phyloP scores from a whole-genome alignment of 2,113 vertebrate genomes.

The Gymnogyps californianus region DNA sequence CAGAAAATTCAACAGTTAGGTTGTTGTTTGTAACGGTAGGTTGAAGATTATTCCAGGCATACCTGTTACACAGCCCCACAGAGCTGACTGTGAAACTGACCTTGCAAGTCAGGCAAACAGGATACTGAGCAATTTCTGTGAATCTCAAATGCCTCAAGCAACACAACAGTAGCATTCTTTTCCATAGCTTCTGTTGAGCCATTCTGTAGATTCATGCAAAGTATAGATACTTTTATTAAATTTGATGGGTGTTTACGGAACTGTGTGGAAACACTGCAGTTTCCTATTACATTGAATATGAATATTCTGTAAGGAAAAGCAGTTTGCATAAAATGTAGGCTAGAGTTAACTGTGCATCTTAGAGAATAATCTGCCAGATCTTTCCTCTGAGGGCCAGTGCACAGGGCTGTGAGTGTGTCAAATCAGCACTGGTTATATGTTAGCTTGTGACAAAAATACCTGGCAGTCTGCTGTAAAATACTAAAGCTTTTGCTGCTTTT shows the following conservation, averaged over 20 bases:
- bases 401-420: not conserved
- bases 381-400: not conserved
- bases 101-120: not conserved
- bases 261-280: not conserved
- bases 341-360: not conserved
- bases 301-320: not conserved
- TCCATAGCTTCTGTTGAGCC: not conserved
- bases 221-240: not conserved
- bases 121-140: not conserved
- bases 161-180: not conserved
- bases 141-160: not conserved
- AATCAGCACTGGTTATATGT: accelerated
- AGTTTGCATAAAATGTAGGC: not conserved
- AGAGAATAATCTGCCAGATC: not conserved
- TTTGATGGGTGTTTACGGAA: not conserved
- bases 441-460: not conserved
- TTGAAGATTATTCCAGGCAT: not conserved
- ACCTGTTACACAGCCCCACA: not conserved
- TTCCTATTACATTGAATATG: not conserved
- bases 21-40: not conserved
- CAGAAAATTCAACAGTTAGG: not conserved
- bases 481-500: not conserved
- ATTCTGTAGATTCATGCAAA: not conserved
- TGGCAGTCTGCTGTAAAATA: not conserved
- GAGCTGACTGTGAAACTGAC: not conserved